Conservation (phyloP, 2,888 invertebrate genomes). For the Mayetiola destructor region DNA sequence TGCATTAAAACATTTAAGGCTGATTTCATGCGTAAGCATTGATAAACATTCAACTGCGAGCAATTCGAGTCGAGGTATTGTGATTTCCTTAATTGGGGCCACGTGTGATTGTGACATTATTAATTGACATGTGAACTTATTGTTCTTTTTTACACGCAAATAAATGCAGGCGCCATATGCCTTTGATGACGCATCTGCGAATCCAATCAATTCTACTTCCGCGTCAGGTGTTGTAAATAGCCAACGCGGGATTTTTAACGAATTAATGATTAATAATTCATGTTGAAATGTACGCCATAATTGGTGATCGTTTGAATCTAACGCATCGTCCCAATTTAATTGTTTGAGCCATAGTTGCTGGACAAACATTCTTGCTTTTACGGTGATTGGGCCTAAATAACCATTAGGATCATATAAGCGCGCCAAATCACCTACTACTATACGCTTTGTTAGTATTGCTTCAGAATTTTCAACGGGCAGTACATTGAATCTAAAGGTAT, state of each 20-base stretch:
- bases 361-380: neutral
- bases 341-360: slow-evolving; percentile 6
- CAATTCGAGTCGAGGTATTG: slow-evolving; percentile 19
- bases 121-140: neutral
- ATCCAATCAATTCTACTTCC: slow-evolving; percentile 10
- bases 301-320: neutral
- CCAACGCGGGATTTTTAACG: neutral
- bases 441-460: neutral
- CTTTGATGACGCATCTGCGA: slow-evolving; percentile 8
- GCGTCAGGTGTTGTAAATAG: neutral
- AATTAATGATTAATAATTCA: neutral
- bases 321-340: neutral
- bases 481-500: neutral
- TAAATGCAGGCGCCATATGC: slow-evolving; percentile 16
- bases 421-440: neutral
- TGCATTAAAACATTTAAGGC: neutral
- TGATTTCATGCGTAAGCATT: neutral
- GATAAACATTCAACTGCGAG: slow-evolving; percentile 17
- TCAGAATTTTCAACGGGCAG: neutral
- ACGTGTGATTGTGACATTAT: slow-evolving; percentile 17
- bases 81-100: slow-evolving; percentile 17
- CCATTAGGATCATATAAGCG: slow-evolving; percentile 13
- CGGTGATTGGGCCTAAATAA: neutral
- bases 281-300: neutral
- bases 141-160: neutral